phyloP scores from a whole-genome alignment of 2,113 vertebrate species.

The Scatophagus argus region DNA sequence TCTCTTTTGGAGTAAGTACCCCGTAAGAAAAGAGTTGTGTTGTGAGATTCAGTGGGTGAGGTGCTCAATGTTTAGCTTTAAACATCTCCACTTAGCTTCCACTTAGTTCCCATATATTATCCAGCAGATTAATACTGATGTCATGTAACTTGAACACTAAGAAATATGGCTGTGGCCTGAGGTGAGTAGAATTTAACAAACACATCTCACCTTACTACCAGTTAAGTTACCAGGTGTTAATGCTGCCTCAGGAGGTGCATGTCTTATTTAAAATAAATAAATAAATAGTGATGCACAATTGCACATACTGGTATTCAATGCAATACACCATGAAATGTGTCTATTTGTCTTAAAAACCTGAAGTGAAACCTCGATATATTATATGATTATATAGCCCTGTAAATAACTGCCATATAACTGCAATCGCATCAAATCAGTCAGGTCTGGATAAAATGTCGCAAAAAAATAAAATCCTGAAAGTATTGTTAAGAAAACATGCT shows the following conservation, averaged over 20 bases:
- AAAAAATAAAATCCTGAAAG: not conserved
- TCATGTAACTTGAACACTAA: conserved; percentile 1
- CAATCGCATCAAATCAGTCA: not conserved
- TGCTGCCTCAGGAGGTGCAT: not conserved
- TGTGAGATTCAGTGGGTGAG: conserved; percentile 17
- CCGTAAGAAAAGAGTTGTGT: conserved; percentile 19
- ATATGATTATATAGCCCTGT: not conserved
- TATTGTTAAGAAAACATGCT: not conserved
- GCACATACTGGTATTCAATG: no score
- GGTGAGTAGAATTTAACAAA: not conserved
- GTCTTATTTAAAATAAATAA: no score
- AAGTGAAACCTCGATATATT: no score
- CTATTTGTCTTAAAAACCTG: no score
- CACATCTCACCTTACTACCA: no score
- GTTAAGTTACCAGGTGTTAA: no score
- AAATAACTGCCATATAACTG: not conserved
- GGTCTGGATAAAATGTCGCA: no score
- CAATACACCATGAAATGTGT: no score
- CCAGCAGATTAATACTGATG: conserved; percentile 1
- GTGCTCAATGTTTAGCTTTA: conserved; percentile 36
- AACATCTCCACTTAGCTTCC: not conserved
- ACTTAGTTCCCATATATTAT: not conserved
- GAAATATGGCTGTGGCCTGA: not conserved
- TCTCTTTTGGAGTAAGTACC: conserved; percentile 23
- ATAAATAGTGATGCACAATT: no score